Percentiles rank a stretch among this genome's conserved stretches.
These are phyloP conservation scores for Procavia capensis DNA, from an alignment of 2,113 vertebrate species.

Conservation along the genomic window DNA sequence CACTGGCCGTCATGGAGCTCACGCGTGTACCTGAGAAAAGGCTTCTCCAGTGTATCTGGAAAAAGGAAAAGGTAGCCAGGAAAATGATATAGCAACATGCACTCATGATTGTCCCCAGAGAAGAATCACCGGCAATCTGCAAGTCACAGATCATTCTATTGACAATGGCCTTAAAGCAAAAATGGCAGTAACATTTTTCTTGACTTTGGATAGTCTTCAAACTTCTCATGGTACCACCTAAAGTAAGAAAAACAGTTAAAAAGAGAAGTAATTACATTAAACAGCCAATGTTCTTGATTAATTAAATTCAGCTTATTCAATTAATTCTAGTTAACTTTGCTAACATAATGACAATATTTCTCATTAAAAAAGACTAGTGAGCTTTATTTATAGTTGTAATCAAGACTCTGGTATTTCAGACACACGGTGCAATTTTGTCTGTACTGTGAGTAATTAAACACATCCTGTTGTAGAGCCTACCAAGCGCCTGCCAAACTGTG, in stretches of 20 bases:
- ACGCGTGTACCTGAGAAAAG: neutral
- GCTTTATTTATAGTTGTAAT: neutral
- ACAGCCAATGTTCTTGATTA: too few relatives aligned
- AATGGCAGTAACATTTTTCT: conserved; percentile 95
- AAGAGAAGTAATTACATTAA: neutral
- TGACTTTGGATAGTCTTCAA: conserved; percentile 95
- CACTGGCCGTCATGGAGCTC: too few relatives aligned
- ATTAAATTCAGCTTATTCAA: too few relatives aligned
- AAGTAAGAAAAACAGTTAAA: conserved; percentile 65
- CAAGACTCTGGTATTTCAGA: neutral
- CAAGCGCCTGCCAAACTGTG: too few relatives aligned
- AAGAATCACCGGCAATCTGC: rapidly evolving
- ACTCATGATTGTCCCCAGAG: neutral
- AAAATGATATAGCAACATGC: neutral
- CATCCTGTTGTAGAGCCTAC: neutral
- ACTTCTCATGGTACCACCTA: conserved; percentile 97
- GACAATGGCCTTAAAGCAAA: conserved; percentile 85
- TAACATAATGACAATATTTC: neutral
- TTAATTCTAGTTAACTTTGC: too few relatives aligned
- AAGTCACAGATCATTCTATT: neutral
- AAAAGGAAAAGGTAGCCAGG: neutral
- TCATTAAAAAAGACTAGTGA: neutral
- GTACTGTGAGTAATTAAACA: too few relatives aligned
- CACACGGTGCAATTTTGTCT: neutral
- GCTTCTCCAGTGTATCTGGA: neutral